Evolutionary conservation across 2,113 vertebrate genomes (phyloP).

Genomic region (Donacobius atricapilla): DNA sequence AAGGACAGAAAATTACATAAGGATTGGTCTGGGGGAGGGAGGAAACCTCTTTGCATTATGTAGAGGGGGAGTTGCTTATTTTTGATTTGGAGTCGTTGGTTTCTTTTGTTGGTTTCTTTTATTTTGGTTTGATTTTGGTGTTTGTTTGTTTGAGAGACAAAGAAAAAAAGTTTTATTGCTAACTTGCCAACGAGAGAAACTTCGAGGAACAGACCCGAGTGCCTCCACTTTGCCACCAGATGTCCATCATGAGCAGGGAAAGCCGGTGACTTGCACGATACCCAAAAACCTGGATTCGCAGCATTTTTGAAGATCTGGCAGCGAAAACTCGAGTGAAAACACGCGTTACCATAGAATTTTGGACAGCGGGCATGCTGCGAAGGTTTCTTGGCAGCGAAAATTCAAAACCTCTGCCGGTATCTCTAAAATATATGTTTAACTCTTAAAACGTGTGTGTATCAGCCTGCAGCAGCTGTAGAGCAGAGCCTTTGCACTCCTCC

Average conservation of each 20-base stretch:
- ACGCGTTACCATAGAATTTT: not conserved
- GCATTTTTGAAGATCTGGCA: slow-evolving; percentile 11
- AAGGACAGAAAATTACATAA: not conserved
- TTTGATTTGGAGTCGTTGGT: not conserved
- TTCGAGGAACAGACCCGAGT: slow-evolving; percentile 39
- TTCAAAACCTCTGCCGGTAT: slow-evolving; percentile 16
- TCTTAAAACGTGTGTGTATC: not conserved
- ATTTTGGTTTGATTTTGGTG: not conserved
- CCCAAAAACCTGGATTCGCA: not conserved
- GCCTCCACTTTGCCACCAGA: slow-evolving; percentile 70
- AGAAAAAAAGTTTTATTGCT: not conserved
- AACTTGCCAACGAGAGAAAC: not conserved
- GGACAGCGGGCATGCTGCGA: not conserved
- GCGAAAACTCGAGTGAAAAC: slow-evolving; percentile 28
- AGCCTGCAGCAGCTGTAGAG: not conserved
- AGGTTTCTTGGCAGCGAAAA: slow-evolving; percentile 17
- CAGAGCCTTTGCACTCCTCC: not conserved
- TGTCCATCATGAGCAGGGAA: slow-evolving; percentile 76
- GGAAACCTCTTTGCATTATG: not conserved
- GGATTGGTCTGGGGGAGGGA: not conserved
- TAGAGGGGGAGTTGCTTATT: not conserved
- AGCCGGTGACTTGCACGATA: not conserved
- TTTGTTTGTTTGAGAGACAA: not conserved
- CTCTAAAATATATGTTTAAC: not conserved
- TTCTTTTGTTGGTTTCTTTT: not conserved